phyloP scores from a whole-genome alignment of 2,797 vertebrate genomes.

The Sebastes trivittatus region DNA sequence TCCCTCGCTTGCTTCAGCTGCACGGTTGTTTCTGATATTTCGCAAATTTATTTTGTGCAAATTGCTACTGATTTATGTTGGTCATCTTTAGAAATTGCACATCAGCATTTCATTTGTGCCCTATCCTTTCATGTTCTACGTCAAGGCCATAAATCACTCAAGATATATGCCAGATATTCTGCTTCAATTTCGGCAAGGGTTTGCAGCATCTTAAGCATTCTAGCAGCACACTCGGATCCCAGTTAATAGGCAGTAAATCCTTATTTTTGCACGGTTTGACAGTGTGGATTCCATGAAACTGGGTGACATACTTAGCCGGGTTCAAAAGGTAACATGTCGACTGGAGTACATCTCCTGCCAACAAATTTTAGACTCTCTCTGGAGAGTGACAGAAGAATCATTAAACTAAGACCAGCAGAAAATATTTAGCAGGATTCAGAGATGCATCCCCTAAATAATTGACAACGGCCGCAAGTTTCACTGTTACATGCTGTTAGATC shows the following conservation, averaged over 20 bases:
- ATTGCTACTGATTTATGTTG: neutral
- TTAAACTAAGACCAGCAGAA: slow-evolving; percentile 24
- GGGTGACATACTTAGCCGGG: slow-evolving; percentile 61
- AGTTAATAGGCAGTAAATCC: slow-evolving; percentile 62
- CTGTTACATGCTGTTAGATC: slow-evolving; percentile 55
- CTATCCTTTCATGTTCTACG: slow-evolving; percentile 12
- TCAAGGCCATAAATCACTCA: slow-evolving; percentile 29
- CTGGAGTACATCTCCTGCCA: slow-evolving; percentile 34
- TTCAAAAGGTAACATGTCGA: slow-evolving; percentile 71
- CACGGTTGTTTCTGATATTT: neutral
- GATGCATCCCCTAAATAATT: slow-evolving; percentile 56
- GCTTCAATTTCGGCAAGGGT: slow-evolving; percentile 26
- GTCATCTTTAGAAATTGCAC: slow-evolving; percentile 8
- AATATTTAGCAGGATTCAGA: slow-evolving; percentile 34
- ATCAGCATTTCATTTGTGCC: slow-evolving; percentile 12
- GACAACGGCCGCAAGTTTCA: slow-evolving; percentile 28
- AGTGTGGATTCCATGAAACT: slow-evolving; percentile 40
- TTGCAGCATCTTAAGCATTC: slow-evolving; percentile 38
- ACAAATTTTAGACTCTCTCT: slow-evolving; percentile 15
- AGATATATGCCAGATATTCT: slow-evolving; percentile 17
- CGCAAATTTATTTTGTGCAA: neutral
- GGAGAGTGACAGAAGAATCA: slow-evolving; percentile 11
- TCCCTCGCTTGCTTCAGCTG: neutral
- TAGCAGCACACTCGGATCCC: slow-evolving; percentile 34
- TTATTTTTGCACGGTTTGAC: slow-evolving; percentile 50